Evolutionary conservation across 2,113 vertebrate genomes (phyloP).

Genomic region (Rutilus rutilus): DNA sequence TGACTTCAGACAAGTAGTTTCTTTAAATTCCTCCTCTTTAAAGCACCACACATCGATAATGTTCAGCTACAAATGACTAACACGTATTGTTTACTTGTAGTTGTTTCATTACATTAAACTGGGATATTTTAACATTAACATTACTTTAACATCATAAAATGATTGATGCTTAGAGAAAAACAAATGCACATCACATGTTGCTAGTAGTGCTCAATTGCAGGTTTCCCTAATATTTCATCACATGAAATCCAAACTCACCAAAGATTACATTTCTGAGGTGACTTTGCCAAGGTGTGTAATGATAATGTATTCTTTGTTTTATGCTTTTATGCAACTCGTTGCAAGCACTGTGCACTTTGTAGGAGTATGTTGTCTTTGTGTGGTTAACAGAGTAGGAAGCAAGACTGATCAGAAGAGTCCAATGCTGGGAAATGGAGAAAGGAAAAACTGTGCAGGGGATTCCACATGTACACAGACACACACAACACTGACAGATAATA

Average conservation of each 20-base stretch:
- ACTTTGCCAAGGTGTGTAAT: background rate
- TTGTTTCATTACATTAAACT: background rate
- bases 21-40: background rate
- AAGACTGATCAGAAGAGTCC: constrained; percentile 4
- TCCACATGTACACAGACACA: constrained; percentile 15
- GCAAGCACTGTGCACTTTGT: constrained; percentile 11
- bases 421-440: constrained; percentile 3
- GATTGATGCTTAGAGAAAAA: background rate
- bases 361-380: background rate
- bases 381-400: constrained; percentile 3
- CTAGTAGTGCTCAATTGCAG: background rate
- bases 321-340: background rate
- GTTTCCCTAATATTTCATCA: background rate
- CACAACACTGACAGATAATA: background rate
- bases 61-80: too few relatives aligned
- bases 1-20: too few relatives aligned
- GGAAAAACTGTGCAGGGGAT: constrained; percentile 14
- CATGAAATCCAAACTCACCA: constrained; percentile 10
- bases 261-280: background rate
- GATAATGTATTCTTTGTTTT: background rate
- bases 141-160: too few relatives aligned
- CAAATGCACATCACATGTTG: background rate
- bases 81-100: too few relatives aligned
- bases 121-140: background rate
- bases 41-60: background rate